Percentiles rank a stretch among this genome's conserved stretches.
Conservation (phyloP, 1,140 invertebrate genomes). For the Asobara japonica region DNA sequence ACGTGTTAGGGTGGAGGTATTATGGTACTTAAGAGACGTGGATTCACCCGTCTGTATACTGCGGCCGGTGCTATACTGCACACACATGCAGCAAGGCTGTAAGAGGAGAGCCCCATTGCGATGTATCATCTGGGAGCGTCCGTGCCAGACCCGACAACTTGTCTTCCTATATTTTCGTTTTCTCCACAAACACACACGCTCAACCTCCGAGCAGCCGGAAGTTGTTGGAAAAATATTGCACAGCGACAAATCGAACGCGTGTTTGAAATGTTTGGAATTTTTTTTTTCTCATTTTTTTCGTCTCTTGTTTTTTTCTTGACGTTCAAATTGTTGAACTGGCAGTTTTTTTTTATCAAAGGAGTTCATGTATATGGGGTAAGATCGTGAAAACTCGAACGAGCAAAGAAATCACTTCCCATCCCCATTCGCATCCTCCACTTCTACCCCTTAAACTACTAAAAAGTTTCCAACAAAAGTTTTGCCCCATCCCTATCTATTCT, state of each 20-base stretch:
- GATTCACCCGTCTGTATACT: not conserved
- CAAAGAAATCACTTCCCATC: slow-evolving; percentile 55
- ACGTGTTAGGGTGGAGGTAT: slow-evolving; percentile 8
- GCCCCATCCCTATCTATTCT: slow-evolving; percentile 29
- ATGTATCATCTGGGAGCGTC: slow-evolving; percentile 15
- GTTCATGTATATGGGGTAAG: slow-evolving; percentile 10
- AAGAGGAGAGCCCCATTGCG: not conserved
- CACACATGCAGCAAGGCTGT: not conserved
- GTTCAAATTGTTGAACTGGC: not conserved
- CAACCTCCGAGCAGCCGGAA: not conserved
- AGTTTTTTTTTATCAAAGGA: not conserved
- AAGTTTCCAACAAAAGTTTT: slow-evolving; percentile 53
- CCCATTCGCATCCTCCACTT: not conserved
- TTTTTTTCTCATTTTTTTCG: not conserved
- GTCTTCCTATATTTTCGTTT: slow-evolving; percentile 19
- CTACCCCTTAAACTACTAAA: slow-evolving; percentile 47
- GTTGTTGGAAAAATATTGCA: slow-evolving; percentile 3
- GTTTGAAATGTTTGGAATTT: not conserved
- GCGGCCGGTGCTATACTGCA: no score
- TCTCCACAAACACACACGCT: not conserved
- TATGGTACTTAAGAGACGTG: slow-evolving; percentile 1
- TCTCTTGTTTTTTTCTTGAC: not conserved
- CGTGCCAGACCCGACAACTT: not conserved
- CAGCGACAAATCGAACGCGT: not conserved
- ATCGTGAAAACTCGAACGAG: slow-evolving; percentile 24